These are phyloP conservation scores for Gallinago paraguaiae DNA, from an alignment of 2,113 vertebrate species.

Conservation along the genomic window DNA sequence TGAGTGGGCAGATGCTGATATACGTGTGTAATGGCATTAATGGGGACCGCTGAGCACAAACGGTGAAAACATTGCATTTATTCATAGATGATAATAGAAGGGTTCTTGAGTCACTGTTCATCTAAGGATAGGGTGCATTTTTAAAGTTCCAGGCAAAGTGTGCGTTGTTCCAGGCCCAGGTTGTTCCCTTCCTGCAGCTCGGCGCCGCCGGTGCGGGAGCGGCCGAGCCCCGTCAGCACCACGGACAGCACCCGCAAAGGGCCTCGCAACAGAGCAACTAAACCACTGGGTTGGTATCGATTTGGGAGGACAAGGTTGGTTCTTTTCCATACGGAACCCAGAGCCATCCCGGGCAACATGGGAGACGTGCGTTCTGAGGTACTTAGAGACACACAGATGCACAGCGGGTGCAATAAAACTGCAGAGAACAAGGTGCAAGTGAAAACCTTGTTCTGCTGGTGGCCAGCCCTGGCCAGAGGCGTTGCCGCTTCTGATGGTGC, in stretches of 20 bases:
- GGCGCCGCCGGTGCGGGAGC: rapidly evolving
- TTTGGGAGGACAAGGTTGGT: not conserved
- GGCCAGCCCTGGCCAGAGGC: not conserved
- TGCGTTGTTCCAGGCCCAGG: rapidly evolving
- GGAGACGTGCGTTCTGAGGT: not conserved
- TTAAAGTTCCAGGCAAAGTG: not conserved
- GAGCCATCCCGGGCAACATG: not conserved
- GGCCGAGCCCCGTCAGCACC: not conserved
- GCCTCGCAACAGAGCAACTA: not conserved
- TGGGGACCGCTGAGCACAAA: not conserved
- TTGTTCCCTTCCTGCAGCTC: rapidly evolving
- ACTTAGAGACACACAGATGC: not conserved
- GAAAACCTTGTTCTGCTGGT: not conserved
- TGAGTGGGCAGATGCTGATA: not conserved
- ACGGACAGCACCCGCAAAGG: not conserved
- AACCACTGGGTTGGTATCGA: not conserved
- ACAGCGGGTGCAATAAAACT: not conserved
- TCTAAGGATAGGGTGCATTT: not conserved
- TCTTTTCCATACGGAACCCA: not conserved
- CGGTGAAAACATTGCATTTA: not conserved
- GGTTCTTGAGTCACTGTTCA: not conserved
- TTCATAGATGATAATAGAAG: not conserved
- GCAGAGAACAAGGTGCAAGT: not conserved
- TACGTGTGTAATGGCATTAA: not conserved
- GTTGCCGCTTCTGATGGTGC: not conserved